Percentiles rank a stretch among this genome's conserved stretches.
phyloP scores from a whole-genome alignment of 2,797 vertebrate genomes.

The Ctenopoma kingsleyae region DNA sequence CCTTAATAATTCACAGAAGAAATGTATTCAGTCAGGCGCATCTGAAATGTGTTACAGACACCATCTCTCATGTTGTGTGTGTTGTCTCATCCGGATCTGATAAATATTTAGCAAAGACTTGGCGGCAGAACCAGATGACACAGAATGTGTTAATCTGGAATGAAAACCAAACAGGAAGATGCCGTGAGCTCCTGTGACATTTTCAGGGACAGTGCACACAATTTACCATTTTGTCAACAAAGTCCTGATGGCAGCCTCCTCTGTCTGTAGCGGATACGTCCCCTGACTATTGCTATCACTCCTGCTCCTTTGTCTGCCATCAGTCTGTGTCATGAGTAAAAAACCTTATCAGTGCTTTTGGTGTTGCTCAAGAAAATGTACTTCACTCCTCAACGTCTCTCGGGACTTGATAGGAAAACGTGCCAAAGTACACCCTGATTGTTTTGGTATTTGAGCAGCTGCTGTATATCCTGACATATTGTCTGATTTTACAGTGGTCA shows the following conservation, averaged over 20 bases:
- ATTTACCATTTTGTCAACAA: conserved; percentile 75
- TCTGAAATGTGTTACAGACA: background rate
- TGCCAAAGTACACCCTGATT: conserved; percentile 14
- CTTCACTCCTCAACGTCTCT: conserved; percentile 49
- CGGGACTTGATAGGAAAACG: conserved; percentile 36
- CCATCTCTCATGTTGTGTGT: conserved; percentile 3
- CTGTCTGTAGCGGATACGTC: conserved; percentile 44
- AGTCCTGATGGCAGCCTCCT: conserved; percentile 53
- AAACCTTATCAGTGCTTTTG: conserved; percentile 71
- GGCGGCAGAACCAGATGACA: conserved; percentile 32
- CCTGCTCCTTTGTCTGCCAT: conserved; percentile 59
- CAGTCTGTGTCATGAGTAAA: conserved; percentile 72
- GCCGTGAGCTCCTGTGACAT: conserved; percentile 62
- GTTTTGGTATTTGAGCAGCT: conserved; percentile 4
- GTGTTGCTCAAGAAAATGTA: conserved; percentile 71
- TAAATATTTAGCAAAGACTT: conserved; percentile 43
- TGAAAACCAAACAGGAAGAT: conserved; percentile 46
- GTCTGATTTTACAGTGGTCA: background rate
- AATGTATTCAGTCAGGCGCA: background rate
- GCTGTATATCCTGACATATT: conserved; percentile 1
- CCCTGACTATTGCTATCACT: conserved; percentile 63
- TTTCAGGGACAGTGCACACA: conserved; percentile 74
- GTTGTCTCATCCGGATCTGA: conserved; percentile 33
- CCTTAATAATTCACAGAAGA: background rate
- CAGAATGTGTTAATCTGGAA: conserved; percentile 52